These are phyloP conservation scores for Anguilla japonica DNA, from an alignment of 2,113 vertebrate genomes.

Conservation along the genomic window DNA sequence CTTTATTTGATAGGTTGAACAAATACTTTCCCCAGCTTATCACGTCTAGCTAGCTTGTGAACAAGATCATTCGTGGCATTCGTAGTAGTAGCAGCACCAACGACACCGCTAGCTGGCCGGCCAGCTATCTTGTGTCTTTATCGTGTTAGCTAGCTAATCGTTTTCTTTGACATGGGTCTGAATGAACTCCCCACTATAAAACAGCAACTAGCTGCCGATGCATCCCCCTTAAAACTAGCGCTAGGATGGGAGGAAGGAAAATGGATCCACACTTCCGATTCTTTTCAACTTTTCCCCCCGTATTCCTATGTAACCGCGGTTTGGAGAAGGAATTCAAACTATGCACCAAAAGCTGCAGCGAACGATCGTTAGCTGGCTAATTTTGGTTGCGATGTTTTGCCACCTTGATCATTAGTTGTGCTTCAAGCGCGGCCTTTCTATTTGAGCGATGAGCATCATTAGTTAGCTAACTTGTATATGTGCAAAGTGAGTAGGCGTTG, in stretches of 20 bases:
- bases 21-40: conserved; percentile 56
- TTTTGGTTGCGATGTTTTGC: not conserved
- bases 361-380: not conserved
- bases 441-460: not conserved
- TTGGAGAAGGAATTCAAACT: conserved; percentile 60
- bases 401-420: not conserved
- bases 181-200: not conserved
- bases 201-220: not conserved
- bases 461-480: not conserved
- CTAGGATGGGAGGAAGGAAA: conserved; percentile 16
- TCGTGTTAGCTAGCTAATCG: conserved; percentile 39
- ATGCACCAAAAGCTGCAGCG: conserved; percentile 47
- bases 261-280: not conserved
- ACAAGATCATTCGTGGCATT: conserved; percentile 52
- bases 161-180: not conserved
- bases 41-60: conserved; percentile 54
- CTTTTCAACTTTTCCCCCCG: conserved; percentile 27
- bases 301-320: conserved; percentile 40
- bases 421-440: not conserved
- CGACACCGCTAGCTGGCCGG: conserved; percentile 52
- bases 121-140: conserved; percentile 36
- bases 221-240: not conserved
- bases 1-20: conserved; percentile 17
- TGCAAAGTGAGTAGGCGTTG: not conserved
- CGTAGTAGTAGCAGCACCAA: conserved; percentile 29